Percentiles rank a stretch among this genome's conserved stretches.
phyloP scores from a whole-genome alignment of 2,113 vertebrate species.

The Pluvianellus socialis region DNA sequence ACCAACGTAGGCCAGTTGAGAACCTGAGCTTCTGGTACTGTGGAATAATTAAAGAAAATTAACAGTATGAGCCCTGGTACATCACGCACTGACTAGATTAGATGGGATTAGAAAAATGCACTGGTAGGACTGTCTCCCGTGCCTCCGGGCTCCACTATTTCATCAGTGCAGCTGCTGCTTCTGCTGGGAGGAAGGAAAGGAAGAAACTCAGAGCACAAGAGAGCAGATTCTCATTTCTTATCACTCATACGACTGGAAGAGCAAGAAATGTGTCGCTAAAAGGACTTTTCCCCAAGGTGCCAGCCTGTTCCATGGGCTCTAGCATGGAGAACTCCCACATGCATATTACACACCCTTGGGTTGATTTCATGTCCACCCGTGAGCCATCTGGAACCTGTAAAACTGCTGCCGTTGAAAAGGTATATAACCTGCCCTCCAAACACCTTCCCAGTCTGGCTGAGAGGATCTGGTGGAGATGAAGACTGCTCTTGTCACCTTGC shows the following conservation, averaged over 20 bases:
- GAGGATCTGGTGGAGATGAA: slow-evolving; percentile 32
- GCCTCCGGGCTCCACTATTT: not conserved
- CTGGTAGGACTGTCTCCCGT: not conserved
- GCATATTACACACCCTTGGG: not conserved
- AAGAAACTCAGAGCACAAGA: not conserved
- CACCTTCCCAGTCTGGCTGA: not conserved
- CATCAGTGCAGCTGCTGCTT: not conserved
- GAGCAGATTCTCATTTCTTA: not conserved
- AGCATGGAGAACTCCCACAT: slow-evolving; percentile 42
- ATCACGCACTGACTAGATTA: not conserved
- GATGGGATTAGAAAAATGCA: not conserved
- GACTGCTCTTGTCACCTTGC: not conserved
- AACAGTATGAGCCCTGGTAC: not conserved
- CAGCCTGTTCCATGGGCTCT: not conserved
- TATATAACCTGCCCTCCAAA: slow-evolving; percentile 50
- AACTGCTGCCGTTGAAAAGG: not conserved
- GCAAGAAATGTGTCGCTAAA: not conserved
- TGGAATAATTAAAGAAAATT: not conserved
- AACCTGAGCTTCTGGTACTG: not conserved
- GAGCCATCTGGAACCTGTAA: slow-evolving; percentile 13
- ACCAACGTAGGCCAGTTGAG: not conserved
- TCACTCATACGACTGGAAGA: not conserved
- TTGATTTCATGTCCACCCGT: not conserved
- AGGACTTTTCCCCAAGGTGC: not conserved
- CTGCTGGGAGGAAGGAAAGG: not conserved